Conservation (phyloP, 2,888 invertebrate species). For the Nebria salina region DNA sequence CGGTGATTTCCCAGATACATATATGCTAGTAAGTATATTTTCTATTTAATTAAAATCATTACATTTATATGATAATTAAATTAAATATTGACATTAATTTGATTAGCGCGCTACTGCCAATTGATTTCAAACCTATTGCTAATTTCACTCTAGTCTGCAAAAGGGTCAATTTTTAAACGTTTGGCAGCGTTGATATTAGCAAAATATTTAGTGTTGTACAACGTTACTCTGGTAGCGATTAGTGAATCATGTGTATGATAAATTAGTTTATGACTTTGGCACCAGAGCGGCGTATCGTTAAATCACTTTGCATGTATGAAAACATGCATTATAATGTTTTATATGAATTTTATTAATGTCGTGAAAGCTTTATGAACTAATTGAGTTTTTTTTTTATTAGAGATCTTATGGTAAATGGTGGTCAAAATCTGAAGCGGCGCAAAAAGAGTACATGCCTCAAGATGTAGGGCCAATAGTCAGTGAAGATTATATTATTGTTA, state of each 20-base stretch:
- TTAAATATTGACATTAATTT: conserved; percentile 20
- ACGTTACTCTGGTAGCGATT: too few species aligned
- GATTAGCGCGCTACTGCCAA: neutral
- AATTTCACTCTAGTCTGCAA: neutral
- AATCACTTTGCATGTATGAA: too few species aligned
- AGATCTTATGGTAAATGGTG: conserved; percentile 88
- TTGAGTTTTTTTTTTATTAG: conserved; percentile 61
- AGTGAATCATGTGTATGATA: too few species aligned
- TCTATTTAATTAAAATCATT: neutral
- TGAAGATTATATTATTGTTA: conserved; percentile 77
- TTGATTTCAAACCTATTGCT: conserved; percentile 2
- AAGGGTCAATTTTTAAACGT: too few species aligned
- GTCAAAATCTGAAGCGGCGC: conserved; percentile 78
- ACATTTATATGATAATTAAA: conserved; percentile 4
- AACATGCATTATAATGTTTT: too few species aligned
- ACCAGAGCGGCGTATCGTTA: too few species aligned
- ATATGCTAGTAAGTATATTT: conserved; percentile 78
- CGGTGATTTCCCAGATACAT: conserved; percentile 91
- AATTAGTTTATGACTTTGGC: too few species aligned
- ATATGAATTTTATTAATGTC: neutral
- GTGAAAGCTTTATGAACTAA: too few species aligned
- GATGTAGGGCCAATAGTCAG: conserved; percentile 73
- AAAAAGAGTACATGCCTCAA: conserved; percentile 77
- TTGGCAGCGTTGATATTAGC: neutral
- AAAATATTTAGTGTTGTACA: too few species aligned